Percentiles rank a stretch among this genome's conserved stretches.
phyloP scores from a whole-genome alignment of 2,113 vertebrate genomes.

The Hassar affinis region DNA sequence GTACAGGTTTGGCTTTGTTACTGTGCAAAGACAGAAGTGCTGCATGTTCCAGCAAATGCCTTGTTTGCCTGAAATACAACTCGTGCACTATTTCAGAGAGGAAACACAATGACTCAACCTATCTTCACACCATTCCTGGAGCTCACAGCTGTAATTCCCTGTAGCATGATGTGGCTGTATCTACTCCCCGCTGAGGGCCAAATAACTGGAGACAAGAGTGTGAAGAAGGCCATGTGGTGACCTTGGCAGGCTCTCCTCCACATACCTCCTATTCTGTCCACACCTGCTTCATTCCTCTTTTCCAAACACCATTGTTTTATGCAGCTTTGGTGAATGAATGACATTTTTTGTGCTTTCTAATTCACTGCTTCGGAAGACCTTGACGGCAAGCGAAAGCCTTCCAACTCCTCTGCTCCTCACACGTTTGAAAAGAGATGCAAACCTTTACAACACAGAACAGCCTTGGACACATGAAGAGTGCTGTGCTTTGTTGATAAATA shows the following conservation, averaged over 20 bases:
- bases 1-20: not conserved
- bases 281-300: conserved; percentile 40
- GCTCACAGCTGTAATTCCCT: conserved; percentile 15
- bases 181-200: not conserved
- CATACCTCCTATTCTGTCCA: conserved; percentile 33
- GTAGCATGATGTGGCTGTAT: conserved; percentile 10
- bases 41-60: not conserved
- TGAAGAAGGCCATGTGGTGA: conserved; percentile 37
- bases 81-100: conserved; percentile 11
- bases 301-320: conserved; percentile 30
- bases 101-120: conserved; percentile 10
- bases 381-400: conserved; percentile 30
- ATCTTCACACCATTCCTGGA: conserved; percentile 10
- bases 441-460: conserved; percentile 45
- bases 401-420: conserved; percentile 14
- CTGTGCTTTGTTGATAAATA: conserved; percentile 42
- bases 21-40: not conserved
- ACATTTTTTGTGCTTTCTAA: conserved; percentile 26
- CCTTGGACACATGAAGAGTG: conserved; percentile 41
- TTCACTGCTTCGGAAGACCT: conserved; percentile 45
- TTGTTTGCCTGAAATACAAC: not conserved
- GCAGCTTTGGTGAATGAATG: conserved; percentile 22
- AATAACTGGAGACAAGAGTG: conserved; percentile 31
- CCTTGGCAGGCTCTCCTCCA: conserved; percentile 45
- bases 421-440: conserved; percentile 43